Evolutionary conservation across 1,140 invertebrate species (phyloP).

Genomic region (Dinothrombium tinctorium): DNA sequence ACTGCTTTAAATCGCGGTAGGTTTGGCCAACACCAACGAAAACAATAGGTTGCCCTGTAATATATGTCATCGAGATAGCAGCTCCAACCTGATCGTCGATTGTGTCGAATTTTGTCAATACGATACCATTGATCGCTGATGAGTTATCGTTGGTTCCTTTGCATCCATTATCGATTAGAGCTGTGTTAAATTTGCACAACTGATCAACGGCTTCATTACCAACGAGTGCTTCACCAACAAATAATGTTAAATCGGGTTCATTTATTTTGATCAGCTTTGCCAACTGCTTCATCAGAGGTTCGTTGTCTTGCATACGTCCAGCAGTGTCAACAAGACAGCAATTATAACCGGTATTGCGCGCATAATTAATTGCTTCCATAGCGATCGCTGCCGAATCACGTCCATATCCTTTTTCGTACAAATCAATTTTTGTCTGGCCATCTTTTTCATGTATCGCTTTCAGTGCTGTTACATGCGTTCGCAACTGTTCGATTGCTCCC

Average conservation of each 20-base stretch:
- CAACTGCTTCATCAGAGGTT: conserved; percentile 86
- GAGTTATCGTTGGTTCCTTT: conserved; percentile 1
- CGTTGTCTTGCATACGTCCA: conserved; percentile 98
- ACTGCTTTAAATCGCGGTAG: conserved; percentile 84
- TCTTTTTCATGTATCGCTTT: conserved; percentile 53
- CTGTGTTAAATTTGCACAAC: conserved; percentile 93
- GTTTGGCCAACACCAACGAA: conserved; percentile 99
- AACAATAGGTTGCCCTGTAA: conserved; percentile 96
- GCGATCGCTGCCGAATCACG: conserved; percentile 96
- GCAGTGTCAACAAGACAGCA: conserved; percentile 91
- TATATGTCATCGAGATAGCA: conserved; percentile 99
- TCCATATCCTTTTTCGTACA: conserved; percentile 86
- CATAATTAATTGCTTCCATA: conserved; percentile 76
- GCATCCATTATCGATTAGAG: conserved; percentile 28
- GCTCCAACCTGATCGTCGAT: conserved; percentile 59
- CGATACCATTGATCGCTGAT: conserved; percentile 30
- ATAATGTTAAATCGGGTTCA: conserved; percentile 86
- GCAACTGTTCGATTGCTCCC: conserved; percentile 91
- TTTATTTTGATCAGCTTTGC: conserved; percentile 74
- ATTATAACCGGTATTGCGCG: conserved; percentile 50
- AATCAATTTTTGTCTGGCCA: conserved; percentile 53
- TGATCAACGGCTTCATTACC: conserved; percentile 99
- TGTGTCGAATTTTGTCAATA: conserved; percentile 36
- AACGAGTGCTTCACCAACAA: conserved; percentile 95
- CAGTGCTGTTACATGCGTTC: conserved; percentile 78